Evolutionary conservation across 2,797 vertebrate genomes (phyloP), one percentile per base, ranked within the genome.

Genomic region (Emys orbicularis): DNA sequence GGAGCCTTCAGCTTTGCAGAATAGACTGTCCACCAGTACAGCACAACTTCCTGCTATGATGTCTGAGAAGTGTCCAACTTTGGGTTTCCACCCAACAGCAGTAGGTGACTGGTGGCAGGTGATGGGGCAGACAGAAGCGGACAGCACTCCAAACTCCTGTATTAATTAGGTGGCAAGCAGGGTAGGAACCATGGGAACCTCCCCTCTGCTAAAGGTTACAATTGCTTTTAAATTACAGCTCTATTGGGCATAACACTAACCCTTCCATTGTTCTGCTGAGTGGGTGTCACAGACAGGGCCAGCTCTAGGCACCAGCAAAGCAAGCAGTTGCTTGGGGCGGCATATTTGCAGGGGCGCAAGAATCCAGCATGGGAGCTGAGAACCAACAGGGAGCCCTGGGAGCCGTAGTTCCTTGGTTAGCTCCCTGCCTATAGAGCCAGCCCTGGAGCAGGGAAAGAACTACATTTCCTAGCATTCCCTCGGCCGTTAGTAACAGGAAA

Each of bases 171-270:
- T 23, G 54, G 50, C 47, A 92, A 82, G 72, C 54, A 83, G 41
- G 79, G 86, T 2, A 86, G 83, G 68, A 85, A 94, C 44, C 13
- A 77, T 49, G 74, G 74, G 94, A 90, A 92, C 92, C 94, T 65
- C 81, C 93, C 84, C 84, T 81, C n/a, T 44, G 25, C 83, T 79
- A 53, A 90, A 72, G 5, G 41, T 89, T 47, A 25, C 79, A 83
- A 21, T 76, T 3, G 5, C 49, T 57, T 79, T 87, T 79, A 6
- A 34, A 44, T 74, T 65, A 80, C 82, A 92, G 83, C 49, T 82
- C 65, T 82, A 49, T 21, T 34, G 95, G 53, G 49, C 49, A 59
- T 50, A 41, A 12, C 65, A 41, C 74, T 86, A 89, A 44, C 79
- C 81, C 56, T 6, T 41, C n/a, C 16, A 68, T 81, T 92, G 13